phyloP scores from a whole-genome alignment of 2,888 invertebrate species.

The Pseudococcus jackbeardsleyi region DNA sequence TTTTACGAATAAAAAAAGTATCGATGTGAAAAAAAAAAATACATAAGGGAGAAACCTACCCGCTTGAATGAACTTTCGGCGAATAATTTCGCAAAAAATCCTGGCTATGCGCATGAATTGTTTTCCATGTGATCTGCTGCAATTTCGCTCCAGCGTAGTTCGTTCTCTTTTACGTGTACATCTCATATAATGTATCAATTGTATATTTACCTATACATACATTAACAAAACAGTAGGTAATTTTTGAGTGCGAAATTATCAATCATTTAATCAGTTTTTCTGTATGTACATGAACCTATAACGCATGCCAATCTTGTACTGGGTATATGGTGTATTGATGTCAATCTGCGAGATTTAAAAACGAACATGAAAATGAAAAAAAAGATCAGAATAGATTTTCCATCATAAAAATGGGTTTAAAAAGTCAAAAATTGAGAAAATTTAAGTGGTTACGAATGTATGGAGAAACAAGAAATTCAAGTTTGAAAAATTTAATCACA shows the following conservation, averaged over 20 bases:
- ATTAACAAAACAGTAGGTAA: conserved; percentile 5
- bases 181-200: not conserved
- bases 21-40: not conserved
- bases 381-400: too few relatives aligned
- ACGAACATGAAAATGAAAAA: too few relatives aligned
- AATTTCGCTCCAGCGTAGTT: conserved; percentile 26
- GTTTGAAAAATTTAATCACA: too few relatives aligned
- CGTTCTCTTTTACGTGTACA: not conserved
- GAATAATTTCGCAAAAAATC: conserved; percentile 51
- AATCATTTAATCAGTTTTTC: not conserved
- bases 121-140: conserved; percentile 44
- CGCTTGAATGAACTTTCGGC: conserved; percentile 52
- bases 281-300: not conserved
- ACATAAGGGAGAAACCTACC: conserved; percentile 8
- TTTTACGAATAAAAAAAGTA: not conserved
- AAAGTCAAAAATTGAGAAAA: too few relatives aligned
- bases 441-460: too few relatives aligned
- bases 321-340: too few relatives aligned
- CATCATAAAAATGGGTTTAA: too few relatives aligned
- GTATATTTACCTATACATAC: not conserved
- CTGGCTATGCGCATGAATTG: conserved; percentile 42
- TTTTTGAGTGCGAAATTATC: not conserved
- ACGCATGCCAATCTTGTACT: too few relatives aligned
- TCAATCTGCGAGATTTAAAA: too few relatives aligned
- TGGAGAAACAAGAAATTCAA: too few relatives aligned